Conservation (phyloP, 2,888 invertebrate genomes). For the Danaus chrysippus region DNA sequence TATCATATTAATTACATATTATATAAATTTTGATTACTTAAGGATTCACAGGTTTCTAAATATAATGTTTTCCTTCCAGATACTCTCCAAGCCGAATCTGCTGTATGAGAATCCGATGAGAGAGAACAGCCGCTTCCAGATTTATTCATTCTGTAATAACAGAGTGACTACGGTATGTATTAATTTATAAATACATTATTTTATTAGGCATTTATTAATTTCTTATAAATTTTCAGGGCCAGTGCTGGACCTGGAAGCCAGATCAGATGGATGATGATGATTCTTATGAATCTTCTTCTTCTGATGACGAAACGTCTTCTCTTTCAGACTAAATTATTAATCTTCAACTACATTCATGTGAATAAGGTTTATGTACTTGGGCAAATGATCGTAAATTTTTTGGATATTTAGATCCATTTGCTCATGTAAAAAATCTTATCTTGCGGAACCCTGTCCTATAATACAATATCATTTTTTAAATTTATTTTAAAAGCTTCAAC, state of each 20-base stretch:
- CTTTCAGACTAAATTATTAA: neutral
- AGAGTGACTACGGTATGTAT: neutral
- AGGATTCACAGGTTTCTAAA: neutral
- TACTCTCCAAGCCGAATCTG: slow-evolving; percentile 4
- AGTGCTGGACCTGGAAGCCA: neutral
- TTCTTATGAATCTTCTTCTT: neutral
- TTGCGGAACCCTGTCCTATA: neutral
- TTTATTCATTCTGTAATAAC: neutral
- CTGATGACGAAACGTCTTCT: neutral
- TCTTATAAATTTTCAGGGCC: neutral
- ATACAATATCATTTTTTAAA: too few species aligned
- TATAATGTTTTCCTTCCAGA: neutral
- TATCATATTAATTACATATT: too few species aligned
- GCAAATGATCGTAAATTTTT: neutral
- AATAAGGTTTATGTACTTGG: neutral
- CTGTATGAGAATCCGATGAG: neutral
- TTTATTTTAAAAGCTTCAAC: too few species aligned
- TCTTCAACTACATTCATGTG: neutral
- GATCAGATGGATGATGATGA: slow-evolving; percentile 3
- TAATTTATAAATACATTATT: neutral
- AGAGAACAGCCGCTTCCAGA: neutral
- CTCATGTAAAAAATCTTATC: neutral
- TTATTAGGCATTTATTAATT: neutral
- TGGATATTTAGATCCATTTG: neutral
- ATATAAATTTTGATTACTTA: too few species aligned